These are phyloP conservation scores for Triplophysa yarkandensis DNA, from an alignment of 2,797 vertebrate species.

Conservation along the genomic window DNA sequence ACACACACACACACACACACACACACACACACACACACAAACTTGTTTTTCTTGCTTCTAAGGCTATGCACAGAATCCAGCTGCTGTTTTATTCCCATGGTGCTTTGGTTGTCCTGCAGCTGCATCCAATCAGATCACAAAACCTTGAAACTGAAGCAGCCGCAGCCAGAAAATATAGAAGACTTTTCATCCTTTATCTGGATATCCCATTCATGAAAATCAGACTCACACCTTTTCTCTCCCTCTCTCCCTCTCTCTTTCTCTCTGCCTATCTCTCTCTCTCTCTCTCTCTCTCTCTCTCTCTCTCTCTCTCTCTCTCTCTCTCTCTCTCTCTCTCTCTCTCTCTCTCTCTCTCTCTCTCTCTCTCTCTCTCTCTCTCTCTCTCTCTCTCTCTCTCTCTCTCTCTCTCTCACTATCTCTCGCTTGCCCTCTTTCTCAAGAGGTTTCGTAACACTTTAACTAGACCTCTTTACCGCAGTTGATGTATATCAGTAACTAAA, in stretches of 20 bases:
- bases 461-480: conserved; percentile 42
- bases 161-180: conserved; percentile 39
- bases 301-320: conserved; percentile 8
- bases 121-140: conserved; percentile 43
- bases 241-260: background rate
- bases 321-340: conserved; percentile 33
- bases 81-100: conserved; percentile 52
- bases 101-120: conserved; percentile 52
- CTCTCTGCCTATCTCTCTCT: background rate
- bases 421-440: conserved; percentile 1
- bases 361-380: conserved; percentile 21
- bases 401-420: background rate
- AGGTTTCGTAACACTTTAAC: conserved; percentile 38
- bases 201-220: conserved; percentile 51
- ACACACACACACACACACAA: conserved; percentile 17
- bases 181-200: conserved; percentile 40
- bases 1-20: background rate
- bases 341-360: conserved; percentile 45
- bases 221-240: background rate
- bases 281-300: conserved; percentile 8
- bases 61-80: conserved; percentile 41
- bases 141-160: conserved; percentile 44
- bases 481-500: conserved; percentile 45
- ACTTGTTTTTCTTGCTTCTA: conserved; percentile 41
- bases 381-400: conserved; percentile 46